Evolutionary conservation across 37 sponge, comb jelly and placozoan species (phyloP).

Genomic region (Spongilla lacustris): DNA sequence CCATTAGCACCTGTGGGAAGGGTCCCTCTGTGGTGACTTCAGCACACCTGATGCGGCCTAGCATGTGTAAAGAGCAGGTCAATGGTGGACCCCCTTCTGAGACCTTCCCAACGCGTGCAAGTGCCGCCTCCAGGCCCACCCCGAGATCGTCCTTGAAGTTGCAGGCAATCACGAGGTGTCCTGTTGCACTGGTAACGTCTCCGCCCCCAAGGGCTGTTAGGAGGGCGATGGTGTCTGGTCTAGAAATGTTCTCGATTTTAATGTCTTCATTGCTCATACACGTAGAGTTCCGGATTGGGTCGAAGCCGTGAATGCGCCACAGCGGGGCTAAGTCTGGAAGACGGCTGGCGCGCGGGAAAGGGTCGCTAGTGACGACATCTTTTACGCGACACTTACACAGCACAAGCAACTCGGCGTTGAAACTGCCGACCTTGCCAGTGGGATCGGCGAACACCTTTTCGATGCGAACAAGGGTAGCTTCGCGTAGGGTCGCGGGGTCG

Average conservation of each 20-base stretch:
- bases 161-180: constrained; percentile 26
- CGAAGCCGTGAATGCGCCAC: constrained; percentile 33
- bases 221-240: constrained; percentile 21
- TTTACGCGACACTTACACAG: constrained; percentile 17
- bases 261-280: background rate
- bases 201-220: constrained; percentile 10
- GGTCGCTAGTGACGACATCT: background rate
- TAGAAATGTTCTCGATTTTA: constrained; percentile 23
- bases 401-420: constrained; percentile 28
- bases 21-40: constrained; percentile 6
- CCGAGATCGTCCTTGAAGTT: constrained; percentile 13
- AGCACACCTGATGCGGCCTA: constrained; percentile 22
- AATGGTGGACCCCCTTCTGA: constrained; percentile 12
- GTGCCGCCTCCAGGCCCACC: constrained; percentile 3
- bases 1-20: constrained; percentile 21
- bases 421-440: constrained; percentile 2
- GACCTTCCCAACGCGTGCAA: constrained; percentile 27
- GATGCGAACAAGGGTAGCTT: constrained; percentile 32
- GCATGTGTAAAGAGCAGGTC: constrained; percentile 15
- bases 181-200: constrained; percentile 25
- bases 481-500: constrained; percentile 6
- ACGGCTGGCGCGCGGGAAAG: constrained; percentile 28
- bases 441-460: constrained; percentile 15
- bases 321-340: constrained; percentile 26
- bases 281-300: background rate